Conservation (phyloP, 1,140 invertebrate genomes). For the Drosophila suzukii region DNA sequence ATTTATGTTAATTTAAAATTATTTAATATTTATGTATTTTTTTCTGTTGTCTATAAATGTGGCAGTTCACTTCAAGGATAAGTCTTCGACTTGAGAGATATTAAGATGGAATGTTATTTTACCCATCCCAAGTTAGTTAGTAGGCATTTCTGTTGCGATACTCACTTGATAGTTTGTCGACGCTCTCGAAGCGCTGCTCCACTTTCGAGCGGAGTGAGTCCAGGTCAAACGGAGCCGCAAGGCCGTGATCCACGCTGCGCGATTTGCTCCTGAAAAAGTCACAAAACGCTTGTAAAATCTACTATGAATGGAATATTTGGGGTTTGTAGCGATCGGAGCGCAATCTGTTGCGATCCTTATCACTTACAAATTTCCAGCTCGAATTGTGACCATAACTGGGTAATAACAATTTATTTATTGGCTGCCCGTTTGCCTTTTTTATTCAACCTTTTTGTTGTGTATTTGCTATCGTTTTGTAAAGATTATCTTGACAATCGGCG, state of each 20-base stretch:
- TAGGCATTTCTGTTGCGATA: constrained; percentile 18
- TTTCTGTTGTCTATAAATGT: too few relatives aligned
- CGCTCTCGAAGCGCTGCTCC: constrained; percentile 92
- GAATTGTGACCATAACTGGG: constrained; percentile 78
- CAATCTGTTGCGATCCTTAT: constrained; percentile 71
- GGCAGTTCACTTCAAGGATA: too few relatives aligned
- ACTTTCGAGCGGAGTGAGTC: constrained; percentile 92
- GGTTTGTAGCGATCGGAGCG: constrained; percentile 43
- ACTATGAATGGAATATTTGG: constrained; percentile 34
- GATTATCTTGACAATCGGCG: constrained; percentile 57
- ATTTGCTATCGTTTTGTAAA: constrained; percentile 52
- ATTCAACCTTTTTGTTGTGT: constrained; percentile 25
- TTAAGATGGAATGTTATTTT: too few relatives aligned
- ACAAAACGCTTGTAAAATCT: constrained; percentile 47
- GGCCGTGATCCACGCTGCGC: constrained; percentile 94
- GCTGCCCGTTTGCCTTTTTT: constrained; percentile 30
- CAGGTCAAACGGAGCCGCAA: constrained; percentile 92
- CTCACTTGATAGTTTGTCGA: constrained; percentile 87
- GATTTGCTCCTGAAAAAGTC: constrained; percentile 91
- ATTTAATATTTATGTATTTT: too few relatives aligned
- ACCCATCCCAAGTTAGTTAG: neutral
- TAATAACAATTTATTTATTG: constrained; percentile 80
- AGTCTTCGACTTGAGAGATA: too few relatives aligned
- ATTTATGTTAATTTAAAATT: too few relatives aligned
- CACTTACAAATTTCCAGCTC: constrained; percentile 77